A percentile compares a stretch with the other conserved stretches of the same genome.
Evolutionary conservation across 2,113 vertebrate genomes (phyloP).

Genomic region (Pangasianodon gigas): DNA sequence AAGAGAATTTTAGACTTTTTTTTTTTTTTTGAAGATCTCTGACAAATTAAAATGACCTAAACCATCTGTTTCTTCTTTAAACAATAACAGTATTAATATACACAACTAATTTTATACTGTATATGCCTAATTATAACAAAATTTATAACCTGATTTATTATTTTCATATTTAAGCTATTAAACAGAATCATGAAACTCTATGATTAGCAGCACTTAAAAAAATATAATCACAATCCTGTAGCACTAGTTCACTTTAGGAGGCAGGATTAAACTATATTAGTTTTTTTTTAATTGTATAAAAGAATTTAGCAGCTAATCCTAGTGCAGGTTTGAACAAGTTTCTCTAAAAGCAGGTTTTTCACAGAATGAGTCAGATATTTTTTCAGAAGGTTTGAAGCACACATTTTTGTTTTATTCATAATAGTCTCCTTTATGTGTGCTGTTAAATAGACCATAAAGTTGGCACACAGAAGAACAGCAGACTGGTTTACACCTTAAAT

Average conservation of each 20-base stretch:
- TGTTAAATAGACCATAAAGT: not conserved
- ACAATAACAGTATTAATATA: not conserved
- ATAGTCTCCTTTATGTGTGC: not conserved
- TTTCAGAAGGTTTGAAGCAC: not conserved
- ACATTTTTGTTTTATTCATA: not conserved
- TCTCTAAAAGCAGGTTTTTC: not conserved
- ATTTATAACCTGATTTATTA: not conserved
- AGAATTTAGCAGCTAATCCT: not conserved
- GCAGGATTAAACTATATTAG: not conserved
- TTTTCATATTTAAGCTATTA: not conserved
- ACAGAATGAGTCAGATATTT: not conserved
- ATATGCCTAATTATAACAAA: not conserved
- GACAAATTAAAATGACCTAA: too few relatives aligned
- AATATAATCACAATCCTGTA: not conserved
- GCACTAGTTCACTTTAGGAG: not conserved
- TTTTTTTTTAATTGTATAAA: not conserved
- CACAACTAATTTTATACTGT: not conserved
- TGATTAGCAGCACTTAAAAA: not conserved
- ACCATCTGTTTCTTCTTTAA: not conserved
- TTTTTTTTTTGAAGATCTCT: too few relatives aligned
- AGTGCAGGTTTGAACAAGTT: not conserved
- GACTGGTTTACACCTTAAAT: constrained; percentile 50
- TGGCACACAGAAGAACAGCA: constrained; percentile 52
- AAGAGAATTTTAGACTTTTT: too few relatives aligned
- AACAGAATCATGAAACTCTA: not conserved